Percentiles rank a stretch among this genome's conserved stretches.
These are phyloP conservation scores for Porites australiensis DNA, from an alignment of 64 coral and sea anemone genomes.

Conservation along the genomic window DNA sequence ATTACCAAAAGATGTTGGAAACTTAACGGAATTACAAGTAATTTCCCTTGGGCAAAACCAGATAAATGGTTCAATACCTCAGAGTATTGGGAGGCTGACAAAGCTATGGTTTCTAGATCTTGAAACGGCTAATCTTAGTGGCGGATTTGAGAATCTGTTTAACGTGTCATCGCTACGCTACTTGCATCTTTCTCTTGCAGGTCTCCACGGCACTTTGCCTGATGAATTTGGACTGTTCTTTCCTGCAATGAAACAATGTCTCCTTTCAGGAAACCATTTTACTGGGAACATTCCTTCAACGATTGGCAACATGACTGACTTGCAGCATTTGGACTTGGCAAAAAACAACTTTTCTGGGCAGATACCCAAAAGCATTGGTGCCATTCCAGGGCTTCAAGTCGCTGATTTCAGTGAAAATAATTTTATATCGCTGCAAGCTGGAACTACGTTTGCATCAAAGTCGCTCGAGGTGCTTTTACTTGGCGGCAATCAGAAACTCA, in stretches of 20 bases:
- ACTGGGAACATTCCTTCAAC: constrained; percentile 42
- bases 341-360: constrained; percentile 53
- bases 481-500: constrained; percentile 38
- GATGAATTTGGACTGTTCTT: constrained; percentile 71
- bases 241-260: constrained; percentile 60
- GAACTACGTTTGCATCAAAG: constrained; percentile 37
- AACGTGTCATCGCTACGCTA: constrained; percentile 61
- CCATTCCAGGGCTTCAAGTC: constrained; percentile 1
- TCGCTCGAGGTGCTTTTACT: constrained; percentile 50
- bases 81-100: constrained; percentile 69
- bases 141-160: constrained; percentile 45
- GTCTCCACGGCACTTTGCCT: constrained; percentile 56
- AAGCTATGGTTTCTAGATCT: constrained; percentile 82
- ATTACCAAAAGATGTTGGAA: constrained; percentile 77
- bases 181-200: constrained; percentile 68
- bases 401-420: constrained; percentile 68
- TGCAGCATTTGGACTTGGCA: constrained; percentile 47
- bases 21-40: constrained; percentile 73
- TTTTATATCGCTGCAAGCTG: constrained; percentile 32
- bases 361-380: constrained; percentile 51
- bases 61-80: constrained; percentile 68
- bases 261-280: constrained; percentile 61
- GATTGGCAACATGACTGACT: constrained; percentile 53
- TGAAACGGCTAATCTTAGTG: constrained; percentile 26
- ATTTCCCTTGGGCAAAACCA: constrained; percentile 73